Evolutionary conservation across 1,140 invertebrate genomes (phyloP).

Genomic region (Bombus affinis): DNA sequence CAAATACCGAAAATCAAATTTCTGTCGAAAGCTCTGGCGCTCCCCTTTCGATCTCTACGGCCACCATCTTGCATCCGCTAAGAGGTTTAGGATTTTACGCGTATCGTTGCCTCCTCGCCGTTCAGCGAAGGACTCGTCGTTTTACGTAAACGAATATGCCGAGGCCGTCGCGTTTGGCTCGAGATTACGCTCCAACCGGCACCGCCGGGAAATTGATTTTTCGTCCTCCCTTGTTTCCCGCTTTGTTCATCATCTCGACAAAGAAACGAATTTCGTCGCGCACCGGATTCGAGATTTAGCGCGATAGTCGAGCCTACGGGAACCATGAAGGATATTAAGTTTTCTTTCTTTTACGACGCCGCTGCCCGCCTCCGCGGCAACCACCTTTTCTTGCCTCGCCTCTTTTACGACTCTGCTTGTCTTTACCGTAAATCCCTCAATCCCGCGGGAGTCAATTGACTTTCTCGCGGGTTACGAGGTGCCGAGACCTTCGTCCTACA

Average conservation of each 20-base stretch:
- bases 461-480: conserved; percentile 64
- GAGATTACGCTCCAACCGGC: conserved; percentile 13
- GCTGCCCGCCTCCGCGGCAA: conserved; percentile 5
- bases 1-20: conserved; percentile 12
- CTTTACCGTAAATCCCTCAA: conserved; percentile 71
- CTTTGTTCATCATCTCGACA: conserved; percentile 34
- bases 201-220: conserved; percentile 54
- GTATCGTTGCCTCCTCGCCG: conserved; percentile 1
- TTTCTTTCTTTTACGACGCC: conserved; percentile 63
- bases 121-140: conserved; percentile 3
- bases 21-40: no score
- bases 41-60: neutral
- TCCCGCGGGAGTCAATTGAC: conserved; percentile 68
- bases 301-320: conserved; percentile 47
- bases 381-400: conserved; percentile 17
- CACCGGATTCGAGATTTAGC: conserved; percentile 36
- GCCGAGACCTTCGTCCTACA: conserved; percentile 13
- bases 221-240: conserved; percentile 12
- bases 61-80: neutral
- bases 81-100: conserved; percentile 30
- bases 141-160: conserved; percentile 32
- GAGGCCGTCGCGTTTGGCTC: neutral
- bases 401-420: conserved; percentile 62
- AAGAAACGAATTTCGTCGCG: conserved; percentile 23
- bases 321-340: conserved; percentile 64